Conservation (phyloP, 2,113 vertebrate species). For the Falco punctatus region DNA sequence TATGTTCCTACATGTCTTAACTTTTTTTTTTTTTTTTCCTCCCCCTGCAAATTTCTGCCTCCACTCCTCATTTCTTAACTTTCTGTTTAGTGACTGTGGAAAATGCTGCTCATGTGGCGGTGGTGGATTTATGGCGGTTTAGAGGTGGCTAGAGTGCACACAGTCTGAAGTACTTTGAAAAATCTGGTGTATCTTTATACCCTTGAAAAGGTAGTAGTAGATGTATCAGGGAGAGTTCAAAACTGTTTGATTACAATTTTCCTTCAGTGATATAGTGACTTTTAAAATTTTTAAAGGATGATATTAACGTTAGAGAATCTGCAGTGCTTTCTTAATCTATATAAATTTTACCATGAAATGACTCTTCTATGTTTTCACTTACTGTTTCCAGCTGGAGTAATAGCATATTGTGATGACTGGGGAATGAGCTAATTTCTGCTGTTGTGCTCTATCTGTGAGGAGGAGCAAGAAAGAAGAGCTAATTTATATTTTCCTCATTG, state of each 20-base stretch:
- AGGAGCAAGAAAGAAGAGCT: conserved; percentile 5
- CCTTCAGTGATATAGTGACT: neutral
- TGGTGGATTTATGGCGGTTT: neutral
- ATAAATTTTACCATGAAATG: neutral
- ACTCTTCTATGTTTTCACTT: neutral
- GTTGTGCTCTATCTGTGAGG: neutral
- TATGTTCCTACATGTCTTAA: neutral
- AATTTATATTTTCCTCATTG: conserved; percentile 28
- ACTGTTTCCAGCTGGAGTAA: neutral
- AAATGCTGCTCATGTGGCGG: neutral
- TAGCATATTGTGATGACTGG: neutral
- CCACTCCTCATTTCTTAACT: neutral
- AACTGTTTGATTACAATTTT: neutral
- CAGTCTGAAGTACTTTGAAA: neutral
- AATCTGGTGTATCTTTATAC: neutral
- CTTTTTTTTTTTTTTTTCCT: neutral
- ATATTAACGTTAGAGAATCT: neutral
- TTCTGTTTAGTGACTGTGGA: neutral
- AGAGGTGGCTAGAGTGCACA: neutral
- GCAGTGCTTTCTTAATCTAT: neutral
- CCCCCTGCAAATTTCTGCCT: neutral
- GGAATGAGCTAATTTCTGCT: conserved; percentile 23
- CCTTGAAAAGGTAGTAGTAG: neutral
- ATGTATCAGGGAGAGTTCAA: neutral
- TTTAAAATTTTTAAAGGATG: neutral